A percentile compares a stretch with the other conserved stretches of the same genome.
Evolutionary conservation across 2,113 vertebrate genomes (phyloP).

Genomic region (Bucco capensis): DNA sequence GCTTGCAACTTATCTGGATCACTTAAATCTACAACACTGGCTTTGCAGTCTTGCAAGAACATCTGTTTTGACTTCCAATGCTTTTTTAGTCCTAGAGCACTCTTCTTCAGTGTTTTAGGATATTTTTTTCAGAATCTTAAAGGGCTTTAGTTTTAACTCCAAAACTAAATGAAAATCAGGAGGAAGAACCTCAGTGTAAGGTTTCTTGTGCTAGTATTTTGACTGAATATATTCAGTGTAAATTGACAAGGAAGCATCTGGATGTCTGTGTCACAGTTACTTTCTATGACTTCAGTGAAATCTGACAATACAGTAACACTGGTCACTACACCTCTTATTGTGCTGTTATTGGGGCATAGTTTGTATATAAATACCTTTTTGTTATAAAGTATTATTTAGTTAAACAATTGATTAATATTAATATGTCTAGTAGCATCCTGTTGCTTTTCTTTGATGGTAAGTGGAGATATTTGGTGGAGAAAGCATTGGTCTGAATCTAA

Average conservation of each 20-base stretch:
- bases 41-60: conserved; percentile 31
- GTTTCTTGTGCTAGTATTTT: not conserved
- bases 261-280: not conserved
- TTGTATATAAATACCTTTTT: not conserved
- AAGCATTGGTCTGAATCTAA: not conserved
- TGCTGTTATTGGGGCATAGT: not conserved
- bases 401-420: not conserved
- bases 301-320: not conserved
- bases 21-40: conserved; percentile 23
- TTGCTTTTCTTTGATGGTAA: not conserved
- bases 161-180: not conserved
- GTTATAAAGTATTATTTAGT: not conserved
- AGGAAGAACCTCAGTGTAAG: not conserved
- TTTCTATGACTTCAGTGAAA: not conserved
- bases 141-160: not conserved
- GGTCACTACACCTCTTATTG: not conserved
- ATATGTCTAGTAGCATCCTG: not conserved
- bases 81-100: conserved; percentile 10
- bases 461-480: not conserved
- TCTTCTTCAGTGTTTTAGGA: not conserved
- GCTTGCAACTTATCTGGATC: conserved; percentile 25
- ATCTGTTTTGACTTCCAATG: conserved; percentile 41
- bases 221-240: not conserved
- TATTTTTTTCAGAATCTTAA: not conserved
- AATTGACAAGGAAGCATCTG: not conserved